These are phyloP conservation scores for Oscheius onirici DNA, from an alignment of 2,888 invertebrate species.

Conservation along the genomic window DNA sequence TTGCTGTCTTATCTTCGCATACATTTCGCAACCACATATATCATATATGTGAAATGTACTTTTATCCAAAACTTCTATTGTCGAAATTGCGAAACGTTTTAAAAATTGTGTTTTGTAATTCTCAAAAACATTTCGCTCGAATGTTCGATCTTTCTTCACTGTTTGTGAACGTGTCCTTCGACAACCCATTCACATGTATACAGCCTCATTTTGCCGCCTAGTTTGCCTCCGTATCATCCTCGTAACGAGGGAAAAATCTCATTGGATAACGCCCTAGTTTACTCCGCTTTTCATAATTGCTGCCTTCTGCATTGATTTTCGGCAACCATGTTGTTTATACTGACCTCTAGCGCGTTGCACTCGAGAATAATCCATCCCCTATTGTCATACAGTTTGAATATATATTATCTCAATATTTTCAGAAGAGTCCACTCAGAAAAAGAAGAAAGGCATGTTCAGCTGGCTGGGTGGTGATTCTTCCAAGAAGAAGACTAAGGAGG, in stretches of 20 bases:
- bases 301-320: constrained; percentile 15
- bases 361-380: constrained; percentile 5
- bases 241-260: too few relatives aligned
- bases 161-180: neutral
- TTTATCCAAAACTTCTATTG: too few relatives aligned
- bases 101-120: neutral
- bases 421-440: constrained; percentile 41
- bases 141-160: constrained; percentile 2
- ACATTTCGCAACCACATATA: too few relatives aligned
- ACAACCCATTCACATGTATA: neutral
- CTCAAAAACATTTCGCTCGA: neutral
- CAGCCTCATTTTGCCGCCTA: too few relatives aligned
- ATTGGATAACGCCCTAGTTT: neutral
- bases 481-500: constrained; percentile 70
- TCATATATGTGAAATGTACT: too few relatives aligned
- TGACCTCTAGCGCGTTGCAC: constrained; percentile 5
- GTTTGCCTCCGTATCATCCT: too few relatives aligned
- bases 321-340: constrained; percentile 7
- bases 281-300: constrained; percentile 24
- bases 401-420: constrained; percentile 19
- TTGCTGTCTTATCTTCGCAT: too few relatives aligned
- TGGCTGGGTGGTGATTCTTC: constrained; percentile 65
- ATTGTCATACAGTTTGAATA: neutral
- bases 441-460: constrained; percentile 66
- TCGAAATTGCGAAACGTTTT: too few relatives aligned